Percentiles rank a stretch among this genome's conserved stretches.
Evolutionary conservation across 2,888 invertebrate species (phyloP).

Genomic region (Epirrhoe alternata): DNA sequence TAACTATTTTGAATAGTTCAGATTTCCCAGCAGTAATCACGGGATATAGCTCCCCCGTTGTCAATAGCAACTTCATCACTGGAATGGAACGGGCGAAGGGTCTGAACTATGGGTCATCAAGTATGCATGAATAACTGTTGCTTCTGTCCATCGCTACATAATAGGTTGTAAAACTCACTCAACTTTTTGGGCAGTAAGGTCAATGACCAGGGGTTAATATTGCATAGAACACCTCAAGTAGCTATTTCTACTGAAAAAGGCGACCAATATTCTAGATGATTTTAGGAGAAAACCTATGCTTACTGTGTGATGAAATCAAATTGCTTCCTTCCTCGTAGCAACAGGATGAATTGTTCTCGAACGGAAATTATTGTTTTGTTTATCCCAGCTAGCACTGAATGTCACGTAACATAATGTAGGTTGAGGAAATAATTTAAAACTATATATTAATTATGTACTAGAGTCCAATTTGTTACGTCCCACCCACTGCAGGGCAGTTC

Average conservation of each 20-base stretch:
- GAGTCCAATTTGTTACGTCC: too few relatives aligned
- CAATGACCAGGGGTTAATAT: not conserved
- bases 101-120: conserved; percentile 57
- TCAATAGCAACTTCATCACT: conserved; percentile 17
- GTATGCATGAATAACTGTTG: conserved; percentile 67
- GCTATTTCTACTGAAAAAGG: not conserved
- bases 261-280: too few relatives aligned
- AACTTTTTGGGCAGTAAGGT: not conserved
- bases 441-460: not conserved
- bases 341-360: conserved; percentile 1
- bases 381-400: not conserved
- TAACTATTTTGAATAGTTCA: not conserved
- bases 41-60: conserved; percentile 18
- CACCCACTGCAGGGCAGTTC: too few relatives aligned
- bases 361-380: conserved; percentile 17
- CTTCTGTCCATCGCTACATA: conserved; percentile 39
- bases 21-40: conserved; percentile 6
- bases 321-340: conserved; percentile 8
- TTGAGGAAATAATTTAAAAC: not conserved
- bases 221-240: not conserved
- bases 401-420: not conserved
- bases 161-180: conserved; percentile 7
- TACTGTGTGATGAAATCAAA: conserved; percentile 5
- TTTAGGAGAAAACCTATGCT: not conserved
- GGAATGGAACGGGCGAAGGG: conserved; percentile 29